Base-by-base conservation (phyloP, 2,797 vertebrate genomes). In the Menidia menidia region DNA sequence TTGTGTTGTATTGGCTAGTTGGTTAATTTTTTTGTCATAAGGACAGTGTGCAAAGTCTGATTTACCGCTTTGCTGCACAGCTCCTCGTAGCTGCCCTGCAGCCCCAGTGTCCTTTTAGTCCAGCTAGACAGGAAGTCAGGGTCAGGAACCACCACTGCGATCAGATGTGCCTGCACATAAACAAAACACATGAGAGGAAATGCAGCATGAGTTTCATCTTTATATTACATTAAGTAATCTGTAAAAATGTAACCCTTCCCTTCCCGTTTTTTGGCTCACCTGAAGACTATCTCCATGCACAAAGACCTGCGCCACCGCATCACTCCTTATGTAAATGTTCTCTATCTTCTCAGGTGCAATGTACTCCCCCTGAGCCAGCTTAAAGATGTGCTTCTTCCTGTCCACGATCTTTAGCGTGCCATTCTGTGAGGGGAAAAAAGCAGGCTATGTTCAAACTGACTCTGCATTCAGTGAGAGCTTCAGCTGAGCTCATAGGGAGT, bases 291-390 rank as follows among this genome's bases (percentile, higher is more conserved):
- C 97, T 77, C 98, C 98, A 0, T 99, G 94, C 57, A 98, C 95
- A 85, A 96, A 99, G 56, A 96, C 89, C 75, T 98, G 97, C 3
- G 93, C 95, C 67, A 98, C 80, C 0, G 95, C 94, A 18, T 97
- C 95, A 45, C 96, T 95, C 58, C 94, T 94, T 0, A 80, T 6
- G 84, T 98, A 99, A 14, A 98, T 33, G 7, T 96, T 98, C 87
- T 99, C 98, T 33, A 99, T 97, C 93, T 98, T 99, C 73, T 99
- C 98, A 0, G 98, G 98, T 31, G 97, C 98, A 11, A 99, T 97
- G 92, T 99, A 99, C 85, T 99, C 97, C 52, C 98, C 98, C 87
- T 99, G 97, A 0, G 97, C 96, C 83, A 99, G 93, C 88, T 99
- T 99, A 81, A 99, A 99, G 88, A 99, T 98, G 77, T 99, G 96